Conservation (phyloP, 2,888 invertebrate species). For the Drosophila putrida region DNA sequence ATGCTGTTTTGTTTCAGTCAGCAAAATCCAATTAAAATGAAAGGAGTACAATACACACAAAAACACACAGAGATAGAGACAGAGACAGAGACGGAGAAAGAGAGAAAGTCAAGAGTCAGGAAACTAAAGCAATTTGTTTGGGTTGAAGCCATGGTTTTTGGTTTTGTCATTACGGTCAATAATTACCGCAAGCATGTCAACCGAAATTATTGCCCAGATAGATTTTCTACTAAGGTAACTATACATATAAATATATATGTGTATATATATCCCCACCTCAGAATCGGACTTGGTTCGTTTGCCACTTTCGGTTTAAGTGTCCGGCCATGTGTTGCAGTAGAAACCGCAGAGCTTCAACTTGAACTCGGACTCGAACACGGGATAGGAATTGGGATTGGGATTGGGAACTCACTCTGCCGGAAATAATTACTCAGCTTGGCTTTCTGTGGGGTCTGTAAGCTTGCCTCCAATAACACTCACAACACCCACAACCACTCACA, state of each 20-base stretch:
- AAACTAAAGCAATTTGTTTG: constrained; percentile 78
- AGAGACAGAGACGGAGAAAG: constrained; percentile 13
- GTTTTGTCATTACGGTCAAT: constrained; percentile 84
- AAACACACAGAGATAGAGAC: constrained; percentile 9
- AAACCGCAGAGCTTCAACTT: constrained; percentile 61
- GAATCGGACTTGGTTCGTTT: constrained; percentile 34
- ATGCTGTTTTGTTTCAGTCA: constrained; percentile 40
- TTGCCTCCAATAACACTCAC: constrained; percentile 8
- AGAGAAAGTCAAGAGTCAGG: constrained; percentile 53
- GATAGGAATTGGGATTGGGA: constrained; percentile 10
- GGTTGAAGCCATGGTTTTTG: constrained; percentile 56
- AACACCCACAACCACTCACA: constrained; percentile 15
- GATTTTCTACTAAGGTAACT: constrained; percentile 51
- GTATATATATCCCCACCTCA: constrained; percentile 10
- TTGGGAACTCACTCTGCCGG: constrained; percentile 64
- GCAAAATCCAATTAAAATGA: constrained; percentile 72
- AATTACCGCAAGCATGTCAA: constrained; percentile 84
- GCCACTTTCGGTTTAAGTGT: constrained; percentile 70
- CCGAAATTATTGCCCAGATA: constrained; percentile 83
- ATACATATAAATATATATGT: background rate
- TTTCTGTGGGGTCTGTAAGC: constrained; percentile 48
- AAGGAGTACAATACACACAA: constrained; percentile 25
- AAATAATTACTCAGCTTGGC: constrained; percentile 78
- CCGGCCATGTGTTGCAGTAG: constrained; percentile 80
- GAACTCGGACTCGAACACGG: constrained; percentile 9